Evolutionary conservation across 53 echinoderm and acorn worm species (phyloP).

Genomic region (Astropecten irregularis): DNA sequence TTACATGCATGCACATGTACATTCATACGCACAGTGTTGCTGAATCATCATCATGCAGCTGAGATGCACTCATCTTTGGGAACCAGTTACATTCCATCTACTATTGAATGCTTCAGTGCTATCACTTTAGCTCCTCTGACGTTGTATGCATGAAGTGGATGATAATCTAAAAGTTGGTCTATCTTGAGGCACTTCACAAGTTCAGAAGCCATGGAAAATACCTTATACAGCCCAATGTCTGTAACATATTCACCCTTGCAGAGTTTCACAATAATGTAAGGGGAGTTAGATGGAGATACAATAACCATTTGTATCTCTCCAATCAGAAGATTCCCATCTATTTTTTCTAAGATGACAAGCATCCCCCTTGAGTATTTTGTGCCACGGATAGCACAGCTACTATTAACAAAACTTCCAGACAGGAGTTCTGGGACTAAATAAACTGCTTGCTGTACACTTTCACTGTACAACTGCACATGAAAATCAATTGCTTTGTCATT

Average conservation of each 20-base stretch:
- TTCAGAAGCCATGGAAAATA: not conserved
- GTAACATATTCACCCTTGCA: conserved; percentile 1
- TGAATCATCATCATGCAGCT: too few species aligned
- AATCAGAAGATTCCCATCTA: conserved; percentile 1
- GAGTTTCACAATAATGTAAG: not conserved
- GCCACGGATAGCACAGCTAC: conserved; percentile 10
- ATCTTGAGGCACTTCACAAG: conserved; percentile 6
- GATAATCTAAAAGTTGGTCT: conserved; percentile 11
- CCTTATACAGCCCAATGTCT: conserved; percentile 34
- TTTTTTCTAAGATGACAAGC: conserved; percentile 5
- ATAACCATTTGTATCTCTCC: conserved; percentile 1
- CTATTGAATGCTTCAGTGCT: conserved; percentile 36
- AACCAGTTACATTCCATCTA: not conserved
- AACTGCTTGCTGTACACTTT: conserved; percentile 33
- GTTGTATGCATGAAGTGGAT: conserved; percentile 35
- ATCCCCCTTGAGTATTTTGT: conserved; percentile 35
- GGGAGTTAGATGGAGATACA: not conserved
- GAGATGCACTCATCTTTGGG: too few species aligned
- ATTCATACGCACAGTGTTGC: too few species aligned
- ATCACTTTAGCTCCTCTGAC: conserved; percentile 1
- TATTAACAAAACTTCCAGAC: not conserved
- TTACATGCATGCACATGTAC: too few species aligned
- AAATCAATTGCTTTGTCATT: not conserved
- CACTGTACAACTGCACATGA: conserved; percentile 18
- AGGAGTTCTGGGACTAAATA: not conserved